phyloP scores from a whole-genome alignment of 2,113 vertebrate genomes.

The Callospermophilus lateralis region DNA sequence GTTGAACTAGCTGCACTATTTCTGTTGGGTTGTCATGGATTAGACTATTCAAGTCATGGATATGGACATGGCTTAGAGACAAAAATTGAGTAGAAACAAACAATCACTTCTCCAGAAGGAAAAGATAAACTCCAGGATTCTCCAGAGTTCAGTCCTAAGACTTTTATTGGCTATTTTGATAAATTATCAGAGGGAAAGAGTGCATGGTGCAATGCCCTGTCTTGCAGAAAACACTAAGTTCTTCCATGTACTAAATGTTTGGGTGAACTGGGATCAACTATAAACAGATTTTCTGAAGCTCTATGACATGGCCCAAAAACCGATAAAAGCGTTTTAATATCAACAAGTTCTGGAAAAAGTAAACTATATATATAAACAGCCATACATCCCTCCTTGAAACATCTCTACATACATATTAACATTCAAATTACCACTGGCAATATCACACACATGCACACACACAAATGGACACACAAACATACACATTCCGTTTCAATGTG shows the following conservation, averaged over 20 bases:
- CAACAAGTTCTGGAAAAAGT: slow-evolving; percentile 54
- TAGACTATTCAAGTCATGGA: not conserved
- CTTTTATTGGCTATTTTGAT: slow-evolving; percentile 63
- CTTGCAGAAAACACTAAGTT: slow-evolving; percentile 22
- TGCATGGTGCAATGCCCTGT: not conserved
- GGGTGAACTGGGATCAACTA: slow-evolving; percentile 36
- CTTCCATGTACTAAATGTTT: slow-evolving; percentile 61
- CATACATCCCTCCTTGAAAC: slow-evolving; percentile 5
- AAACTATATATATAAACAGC: slow-evolving; percentile 25
- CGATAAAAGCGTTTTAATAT: slow-evolving; percentile 46
- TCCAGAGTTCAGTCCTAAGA: slow-evolving; percentile 31
- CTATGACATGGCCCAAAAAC: not conserved
- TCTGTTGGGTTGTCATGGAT: not conserved
- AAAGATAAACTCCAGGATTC: slow-evolving; percentile 23
- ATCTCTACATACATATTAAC: not conserved
- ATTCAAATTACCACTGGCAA: not conserved
- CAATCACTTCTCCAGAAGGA: slow-evolving; percentile 14
- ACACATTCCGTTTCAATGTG: not conserved
- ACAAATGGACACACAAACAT: not conserved
- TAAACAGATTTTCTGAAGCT: slow-evolving; percentile 61
- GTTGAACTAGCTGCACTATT: not conserved
- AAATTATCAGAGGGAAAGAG: slow-evolving; percentile 31
- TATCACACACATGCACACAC: not conserved
- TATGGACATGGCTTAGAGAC: not conserved
- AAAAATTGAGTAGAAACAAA: slow-evolving; percentile 32